These are phyloP conservation scores for Amazonetta brasiliensis DNA, from an alignment of 2,797 vertebrate genomes.

Conservation along the genomic window DNA sequence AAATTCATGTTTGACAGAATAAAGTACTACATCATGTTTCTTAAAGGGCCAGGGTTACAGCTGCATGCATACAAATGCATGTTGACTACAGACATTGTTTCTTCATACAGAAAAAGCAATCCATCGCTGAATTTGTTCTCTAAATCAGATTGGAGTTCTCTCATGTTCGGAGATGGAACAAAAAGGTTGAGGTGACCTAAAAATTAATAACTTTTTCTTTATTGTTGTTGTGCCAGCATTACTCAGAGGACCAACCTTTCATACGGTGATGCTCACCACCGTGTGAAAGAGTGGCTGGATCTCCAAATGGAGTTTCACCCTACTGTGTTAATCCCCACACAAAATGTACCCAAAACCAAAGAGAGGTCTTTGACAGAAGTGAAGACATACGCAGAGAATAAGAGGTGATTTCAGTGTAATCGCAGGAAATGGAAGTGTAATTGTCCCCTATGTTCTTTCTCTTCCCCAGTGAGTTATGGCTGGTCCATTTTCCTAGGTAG, in stretches of 20 bases:
- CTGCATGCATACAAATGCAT: constrained; percentile 40
- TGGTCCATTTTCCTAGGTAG: neutral
- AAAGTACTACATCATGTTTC: constrained; percentile 27
- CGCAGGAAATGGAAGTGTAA: neutral
- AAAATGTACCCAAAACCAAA: neutral
- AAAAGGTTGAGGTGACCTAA: constrained; percentile 39
- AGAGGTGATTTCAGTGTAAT: neutral
- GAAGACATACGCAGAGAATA: neutral
- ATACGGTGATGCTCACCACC: neutral
- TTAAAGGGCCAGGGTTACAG: constrained; percentile 45
- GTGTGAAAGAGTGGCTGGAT: neutral
- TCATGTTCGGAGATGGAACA: constrained; percentile 8
- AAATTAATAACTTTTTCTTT: constrained; percentile 49
- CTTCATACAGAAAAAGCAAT: constrained; percentile 44
- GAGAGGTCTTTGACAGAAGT: neutral
- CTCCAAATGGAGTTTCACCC: neutral
- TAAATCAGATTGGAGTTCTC: constrained; percentile 55
- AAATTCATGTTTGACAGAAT: constrained; percentile 55
- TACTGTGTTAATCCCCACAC: rapidly evolving
- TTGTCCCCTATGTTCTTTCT: neutral
- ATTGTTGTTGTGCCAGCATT: neutral
- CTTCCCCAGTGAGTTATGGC: neutral
- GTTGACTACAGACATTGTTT: constrained; percentile 44
- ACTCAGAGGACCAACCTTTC: rapidly evolving
- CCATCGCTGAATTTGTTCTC: constrained; percentile 26